Evolutionary conservation across 92 coral and sea anemone genomes (phyloP).

Genomic region (Zoanthus gigantus): DNA sequence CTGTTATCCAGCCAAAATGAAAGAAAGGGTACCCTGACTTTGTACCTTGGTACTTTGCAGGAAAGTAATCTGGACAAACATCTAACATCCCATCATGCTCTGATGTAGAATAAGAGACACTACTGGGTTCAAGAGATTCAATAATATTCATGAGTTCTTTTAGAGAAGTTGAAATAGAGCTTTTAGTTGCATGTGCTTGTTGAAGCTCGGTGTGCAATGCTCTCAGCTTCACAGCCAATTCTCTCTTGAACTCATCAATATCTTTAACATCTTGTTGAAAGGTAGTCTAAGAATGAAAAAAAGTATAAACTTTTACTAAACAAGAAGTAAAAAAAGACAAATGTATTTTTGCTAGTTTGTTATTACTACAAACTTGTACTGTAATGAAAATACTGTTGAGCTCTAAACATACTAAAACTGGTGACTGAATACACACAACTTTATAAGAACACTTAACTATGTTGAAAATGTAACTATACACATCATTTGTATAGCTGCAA

Average conservation of each 20-base stretch:
- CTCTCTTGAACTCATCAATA: conserved; percentile 13
- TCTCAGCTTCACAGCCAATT: conserved; percentile 5
- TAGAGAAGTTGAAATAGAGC: not conserved
- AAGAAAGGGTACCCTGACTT: conserved; percentile 66
- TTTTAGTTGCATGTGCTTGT: conserved; percentile 4
- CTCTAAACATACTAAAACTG: too few species aligned
- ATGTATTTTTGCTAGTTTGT: too few species aligned
- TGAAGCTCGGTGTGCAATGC: conserved; percentile 12
- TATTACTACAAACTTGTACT: too few species aligned
- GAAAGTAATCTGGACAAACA: conserved; percentile 63
- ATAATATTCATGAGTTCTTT: conserved; percentile 16
- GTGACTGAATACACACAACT: too few species aligned
- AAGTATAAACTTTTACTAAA: too few species aligned
- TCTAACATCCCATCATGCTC: conserved; percentile 23
- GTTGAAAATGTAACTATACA: too few species aligned
- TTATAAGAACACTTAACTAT: too few species aligned
- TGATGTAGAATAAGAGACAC: not conserved
- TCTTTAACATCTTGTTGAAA: not conserved
- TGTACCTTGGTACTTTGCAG: conserved; percentile 38
- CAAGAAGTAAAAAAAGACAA: too few species aligned
- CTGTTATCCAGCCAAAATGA: conserved; percentile 59
- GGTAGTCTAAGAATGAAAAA: not conserved
- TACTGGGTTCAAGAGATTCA: conserved; percentile 20
- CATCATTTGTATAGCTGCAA: too few species aligned
- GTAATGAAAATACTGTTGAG: too few species aligned